These are phyloP conservation scores for Nesidiocoris tenuis DNA, from an alignment of 2,888 invertebrate genomes.

Conservation along the genomic window DNA sequence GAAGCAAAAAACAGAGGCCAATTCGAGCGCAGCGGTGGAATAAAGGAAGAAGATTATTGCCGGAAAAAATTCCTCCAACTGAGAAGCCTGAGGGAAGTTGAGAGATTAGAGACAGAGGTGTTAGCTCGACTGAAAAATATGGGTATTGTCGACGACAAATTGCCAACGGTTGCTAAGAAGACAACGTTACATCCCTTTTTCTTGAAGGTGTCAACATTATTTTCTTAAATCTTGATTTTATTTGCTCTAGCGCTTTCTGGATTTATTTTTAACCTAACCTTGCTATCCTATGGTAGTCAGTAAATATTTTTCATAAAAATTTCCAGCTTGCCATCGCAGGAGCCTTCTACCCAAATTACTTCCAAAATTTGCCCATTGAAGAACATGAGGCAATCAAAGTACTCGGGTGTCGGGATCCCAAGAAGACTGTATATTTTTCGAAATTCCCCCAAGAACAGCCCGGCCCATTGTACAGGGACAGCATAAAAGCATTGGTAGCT, in stretches of 20 bases:
- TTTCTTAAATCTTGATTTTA: conserved; percentile 44
- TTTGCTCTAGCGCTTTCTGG: neutral
- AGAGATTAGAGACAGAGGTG: conserved; percentile 70
- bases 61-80: conserved; percentile 68
- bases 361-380: conserved; percentile 61
- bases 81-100: conserved; percentile 71
- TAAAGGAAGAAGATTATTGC: conserved; percentile 67
- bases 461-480: conserved; percentile 66
- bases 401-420: conserved; percentile 73
- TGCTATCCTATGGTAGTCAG: no score
- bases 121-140: conserved; percentile 61
- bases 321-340: conserved; percentile 56
- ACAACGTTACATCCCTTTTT: conserved; percentile 57
- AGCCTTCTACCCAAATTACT: conserved; percentile 93
- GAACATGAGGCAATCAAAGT: conserved; percentile 67
- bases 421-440: conserved; percentile 67
- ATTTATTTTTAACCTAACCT: neutral
- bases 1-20: conserved; percentile 62
- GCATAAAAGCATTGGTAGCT: conserved; percentile 63
- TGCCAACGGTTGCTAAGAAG: neutral
- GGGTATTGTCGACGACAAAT: conserved; percentile 59
- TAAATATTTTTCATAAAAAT: neutral
- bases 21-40: conserved; percentile 56
- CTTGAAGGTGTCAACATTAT: no score
- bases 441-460: conserved; percentile 64